Percentiles rank a stretch among this genome's conserved stretches.
Evolutionary conservation across 2,113 vertebrate genomes (phyloP).

Genomic region (Myocastor coypus): DNA sequence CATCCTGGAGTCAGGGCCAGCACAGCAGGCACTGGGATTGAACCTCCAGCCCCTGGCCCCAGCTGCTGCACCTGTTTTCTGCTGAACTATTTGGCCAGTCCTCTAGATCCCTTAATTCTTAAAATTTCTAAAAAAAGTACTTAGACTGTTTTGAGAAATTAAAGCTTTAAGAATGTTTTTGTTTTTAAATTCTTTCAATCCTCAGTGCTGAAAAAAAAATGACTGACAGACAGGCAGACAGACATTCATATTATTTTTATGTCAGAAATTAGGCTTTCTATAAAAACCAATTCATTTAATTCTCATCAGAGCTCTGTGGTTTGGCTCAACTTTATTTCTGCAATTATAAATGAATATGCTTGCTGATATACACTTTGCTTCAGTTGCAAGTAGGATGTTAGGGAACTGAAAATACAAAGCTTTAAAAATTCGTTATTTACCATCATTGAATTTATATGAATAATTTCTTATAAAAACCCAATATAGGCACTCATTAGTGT

Average conservation of each 20-base stretch:
- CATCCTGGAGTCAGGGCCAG: too few species aligned
- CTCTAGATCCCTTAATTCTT: background rate
- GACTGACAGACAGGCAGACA: too few species aligned
- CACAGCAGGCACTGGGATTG: too few species aligned
- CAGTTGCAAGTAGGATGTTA: background rate
- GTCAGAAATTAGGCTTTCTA: background rate
- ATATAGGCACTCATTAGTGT: background rate
- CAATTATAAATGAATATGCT: background rate
- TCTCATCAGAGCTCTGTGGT: background rate
- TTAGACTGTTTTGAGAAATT: background rate
- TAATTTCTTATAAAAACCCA: background rate
- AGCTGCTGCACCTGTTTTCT: too few species aligned
- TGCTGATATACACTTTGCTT: background rate
- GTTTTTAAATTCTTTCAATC: too few species aligned
- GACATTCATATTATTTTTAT: background rate
- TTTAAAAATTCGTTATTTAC: background rate
- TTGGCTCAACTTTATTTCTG: background rate
- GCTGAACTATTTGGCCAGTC: too few species aligned
- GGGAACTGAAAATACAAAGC: background rate
- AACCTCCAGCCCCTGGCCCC: too few species aligned
- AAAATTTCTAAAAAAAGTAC: background rate
- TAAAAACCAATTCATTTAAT: background rate
- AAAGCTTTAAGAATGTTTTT: background rate
- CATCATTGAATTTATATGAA: background rate
- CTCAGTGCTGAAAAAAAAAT: too few species aligned